These are phyloP conservation scores for Drosophila quinaria DNA, from an alignment of 2,888 invertebrate genomes.

Conservation along the genomic window DNA sequence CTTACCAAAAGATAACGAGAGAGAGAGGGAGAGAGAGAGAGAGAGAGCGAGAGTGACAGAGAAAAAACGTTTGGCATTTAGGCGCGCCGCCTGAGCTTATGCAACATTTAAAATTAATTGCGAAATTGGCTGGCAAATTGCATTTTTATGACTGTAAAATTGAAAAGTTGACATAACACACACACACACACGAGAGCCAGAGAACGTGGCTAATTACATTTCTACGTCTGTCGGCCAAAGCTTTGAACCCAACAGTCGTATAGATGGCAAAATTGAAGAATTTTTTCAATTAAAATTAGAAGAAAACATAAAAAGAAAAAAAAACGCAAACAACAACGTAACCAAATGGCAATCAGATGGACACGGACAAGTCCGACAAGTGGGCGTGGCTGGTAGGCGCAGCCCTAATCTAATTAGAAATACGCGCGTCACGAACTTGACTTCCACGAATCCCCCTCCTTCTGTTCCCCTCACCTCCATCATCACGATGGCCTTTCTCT, in stretches of 20 bases:
- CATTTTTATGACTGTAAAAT: slow-evolving; percentile 76
- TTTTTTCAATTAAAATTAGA: slow-evolving; percentile 78
- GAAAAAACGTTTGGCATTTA: slow-evolving; percentile 50
- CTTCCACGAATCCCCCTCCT: slow-evolving; percentile 32
- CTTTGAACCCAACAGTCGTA: slow-evolving; percentile 47
- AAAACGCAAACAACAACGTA: slow-evolving; percentile 34
- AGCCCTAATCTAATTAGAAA: slow-evolving; percentile 78
- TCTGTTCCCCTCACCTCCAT: no score
- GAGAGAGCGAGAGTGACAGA: not conserved
- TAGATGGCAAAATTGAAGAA: slow-evolving; percentile 79
- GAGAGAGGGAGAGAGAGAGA: no score
- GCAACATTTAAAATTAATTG: slow-evolving; percentile 74
- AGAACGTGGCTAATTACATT: slow-evolving; percentile 71
- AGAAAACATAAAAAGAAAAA: not conserved
- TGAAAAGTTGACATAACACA: slow-evolving; percentile 72
- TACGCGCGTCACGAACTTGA: slow-evolving; percentile 81
- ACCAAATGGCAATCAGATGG: slow-evolving; percentile 69
- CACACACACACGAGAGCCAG: slow-evolving; percentile 4
- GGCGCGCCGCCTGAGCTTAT: slow-evolving; percentile 57
- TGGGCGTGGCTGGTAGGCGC: slow-evolving; percentile 50
- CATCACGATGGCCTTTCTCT: not conserved
- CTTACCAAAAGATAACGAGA: slow-evolving; percentile 2
- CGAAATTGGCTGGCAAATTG: slow-evolving; percentile 74
- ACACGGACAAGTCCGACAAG: slow-evolving; percentile 36
- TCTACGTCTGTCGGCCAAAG: slow-evolving; percentile 63